phyloP scores from a whole-genome alignment of 2,797 vertebrate genomes.

The Scolopax rusticola region DNA sequence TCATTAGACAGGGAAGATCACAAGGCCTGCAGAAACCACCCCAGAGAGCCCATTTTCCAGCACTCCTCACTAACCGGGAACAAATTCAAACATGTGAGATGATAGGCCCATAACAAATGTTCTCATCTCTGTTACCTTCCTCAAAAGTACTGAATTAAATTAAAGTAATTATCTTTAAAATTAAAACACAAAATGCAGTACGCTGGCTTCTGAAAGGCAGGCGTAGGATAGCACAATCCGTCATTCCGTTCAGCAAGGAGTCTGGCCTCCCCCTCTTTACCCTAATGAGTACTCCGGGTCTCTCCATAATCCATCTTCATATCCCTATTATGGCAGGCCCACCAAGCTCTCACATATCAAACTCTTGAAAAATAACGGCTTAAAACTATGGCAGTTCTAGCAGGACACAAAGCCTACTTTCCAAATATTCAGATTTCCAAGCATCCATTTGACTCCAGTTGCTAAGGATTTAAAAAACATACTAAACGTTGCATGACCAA shows the following conservation, averaged over 20 bases:
- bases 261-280: constrained; percentile 16
- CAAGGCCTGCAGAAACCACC: neutral
- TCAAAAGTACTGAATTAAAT: constrained; percentile 35
- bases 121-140: constrained; percentile 40
- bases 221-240: constrained; percentile 27
- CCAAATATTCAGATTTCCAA: neutral
- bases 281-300: constrained; percentile 47
- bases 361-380: neutral
- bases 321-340: constrained; percentile 32
- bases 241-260: constrained; percentile 30
- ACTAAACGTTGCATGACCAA: neutral
- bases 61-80: neutral
- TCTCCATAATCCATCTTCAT: constrained; percentile 58
- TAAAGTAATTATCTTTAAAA: constrained; percentile 61
- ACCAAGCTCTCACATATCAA: neutral
- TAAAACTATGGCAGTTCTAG: neutral
- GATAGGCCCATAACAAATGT: constrained; percentile 39
- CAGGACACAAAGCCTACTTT: neutral
- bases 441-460: neutral
- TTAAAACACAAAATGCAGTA: constrained; percentile 41
- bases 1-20: neutral
- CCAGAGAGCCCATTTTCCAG: neutral
- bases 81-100: neutral
- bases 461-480: neutral
- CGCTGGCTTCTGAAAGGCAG: neutral